Conservation (phyloP, 2,888 invertebrate species). For the Thecophora atra region DNA sequence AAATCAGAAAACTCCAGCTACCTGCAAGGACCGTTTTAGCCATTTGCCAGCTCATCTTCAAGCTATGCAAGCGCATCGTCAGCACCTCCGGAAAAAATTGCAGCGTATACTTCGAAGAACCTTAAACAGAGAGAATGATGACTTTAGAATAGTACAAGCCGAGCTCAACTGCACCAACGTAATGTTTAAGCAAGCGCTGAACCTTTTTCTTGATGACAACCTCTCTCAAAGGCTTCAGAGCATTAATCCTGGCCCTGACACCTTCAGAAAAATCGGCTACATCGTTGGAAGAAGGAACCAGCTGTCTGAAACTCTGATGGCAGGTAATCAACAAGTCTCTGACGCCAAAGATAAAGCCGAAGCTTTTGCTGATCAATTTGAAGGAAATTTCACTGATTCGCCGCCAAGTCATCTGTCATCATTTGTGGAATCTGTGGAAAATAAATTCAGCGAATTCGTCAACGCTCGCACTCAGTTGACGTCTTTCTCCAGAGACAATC, state of each 20-base stretch:
- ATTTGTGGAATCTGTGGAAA: not conserved
- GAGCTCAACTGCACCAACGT: not conserved
- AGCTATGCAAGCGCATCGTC: constrained; percentile 3
- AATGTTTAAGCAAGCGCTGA: too few species aligned
- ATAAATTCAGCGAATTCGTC: not conserved
- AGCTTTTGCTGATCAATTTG: not conserved
- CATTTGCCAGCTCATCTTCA: not conserved
- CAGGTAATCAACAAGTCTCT: too few species aligned
- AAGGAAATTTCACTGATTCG: not conserved
- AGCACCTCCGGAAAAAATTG: not conserved
- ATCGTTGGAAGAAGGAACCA: not conserved
- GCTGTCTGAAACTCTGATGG: not conserved
- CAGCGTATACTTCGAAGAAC: not conserved
- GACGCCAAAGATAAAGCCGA: not conserved
- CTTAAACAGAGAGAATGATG: not conserved
- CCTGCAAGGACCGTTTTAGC: not conserved
- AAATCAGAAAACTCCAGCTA: not conserved
- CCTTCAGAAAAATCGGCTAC: not conserved
- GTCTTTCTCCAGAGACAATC: not conserved
- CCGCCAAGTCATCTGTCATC: not conserved
- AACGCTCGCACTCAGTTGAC: not conserved
- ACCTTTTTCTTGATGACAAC: not conserved
- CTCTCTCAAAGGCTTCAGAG: not conserved
- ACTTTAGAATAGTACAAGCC: not conserved
- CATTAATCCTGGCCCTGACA: constrained; percentile 2